Conservation (phyloP, 2,888 invertebrate species). For the Acanthosepion esculentum region DNA sequence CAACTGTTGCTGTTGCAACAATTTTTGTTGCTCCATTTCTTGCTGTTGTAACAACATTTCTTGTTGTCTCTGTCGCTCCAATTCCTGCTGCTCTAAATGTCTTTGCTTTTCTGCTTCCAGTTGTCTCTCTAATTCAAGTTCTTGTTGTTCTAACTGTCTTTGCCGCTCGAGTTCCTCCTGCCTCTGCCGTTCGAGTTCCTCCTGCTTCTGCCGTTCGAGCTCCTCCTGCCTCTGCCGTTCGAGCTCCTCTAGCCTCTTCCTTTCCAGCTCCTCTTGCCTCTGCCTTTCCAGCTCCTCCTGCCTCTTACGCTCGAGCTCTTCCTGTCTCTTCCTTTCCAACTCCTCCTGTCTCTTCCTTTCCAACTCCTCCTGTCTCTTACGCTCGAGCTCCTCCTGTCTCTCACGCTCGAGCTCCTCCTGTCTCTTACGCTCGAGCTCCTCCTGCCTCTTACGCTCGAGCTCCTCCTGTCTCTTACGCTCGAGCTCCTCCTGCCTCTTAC, state of each 20-base stretch:
- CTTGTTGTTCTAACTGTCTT: not conserved
- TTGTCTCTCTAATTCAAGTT: not conserved
- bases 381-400: conserved; percentile 21
- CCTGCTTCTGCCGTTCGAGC: conserved; percentile 4
- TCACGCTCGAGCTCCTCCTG: not conserved
- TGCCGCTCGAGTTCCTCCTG: not conserved
- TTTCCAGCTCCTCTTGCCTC: not conserved
- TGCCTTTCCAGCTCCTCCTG: not conserved
- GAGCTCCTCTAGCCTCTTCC: not conserved
- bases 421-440: conserved; percentile 35
- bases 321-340: conserved; percentile 40
- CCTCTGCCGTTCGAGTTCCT: not conserved
- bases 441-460: not conserved
- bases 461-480: conserved; percentile 35
- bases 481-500: not conserved
- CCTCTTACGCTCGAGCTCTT: not conserved
- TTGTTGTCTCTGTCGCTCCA: not conserved
- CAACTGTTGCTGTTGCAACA: not conserved
- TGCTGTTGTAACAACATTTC: conserved; percentile 20
- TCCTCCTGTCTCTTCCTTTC: conserved; percentile 25
- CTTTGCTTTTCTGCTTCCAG: not conserved
- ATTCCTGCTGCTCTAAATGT: conserved; percentile 2
- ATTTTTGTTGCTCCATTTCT: conserved; percentile 37
- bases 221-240: not conserved
- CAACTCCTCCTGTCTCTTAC: conserved; percentile 10